Evolutionary conservation across 2,797 vertebrate species (phyloP).

Genomic region (Triplophysa yarkandensis): DNA sequence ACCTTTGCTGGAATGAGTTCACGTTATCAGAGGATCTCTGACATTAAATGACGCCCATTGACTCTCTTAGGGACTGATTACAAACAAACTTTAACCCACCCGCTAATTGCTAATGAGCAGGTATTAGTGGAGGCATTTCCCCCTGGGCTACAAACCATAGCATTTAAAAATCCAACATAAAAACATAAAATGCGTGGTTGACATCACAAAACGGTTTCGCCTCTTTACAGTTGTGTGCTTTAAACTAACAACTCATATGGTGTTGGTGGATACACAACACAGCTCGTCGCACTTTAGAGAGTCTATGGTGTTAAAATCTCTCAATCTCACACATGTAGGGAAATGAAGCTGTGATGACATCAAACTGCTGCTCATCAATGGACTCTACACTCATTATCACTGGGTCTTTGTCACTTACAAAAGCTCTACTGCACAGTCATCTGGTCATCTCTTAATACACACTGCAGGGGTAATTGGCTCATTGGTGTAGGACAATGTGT

Average conservation of each 20-base stretch:
- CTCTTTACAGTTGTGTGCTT: conserved; percentile 2
- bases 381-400: conserved; percentile 55
- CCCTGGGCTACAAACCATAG: conserved; percentile 65
- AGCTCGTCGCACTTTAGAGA: conserved; percentile 6
- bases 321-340: conserved; percentile 44
- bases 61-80: conserved; percentile 75
- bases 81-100: conserved; percentile 76
- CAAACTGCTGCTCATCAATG: conserved; percentile 47
- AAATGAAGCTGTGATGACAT: conserved; percentile 56
- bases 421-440: conserved; percentile 52
- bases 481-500: conserved; percentile 41
- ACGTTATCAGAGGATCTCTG: conserved; percentile 58
- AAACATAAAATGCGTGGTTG: conserved; percentile 4
- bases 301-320: conserved; percentile 24
- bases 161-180: background rate
- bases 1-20: conserved; percentile 58
- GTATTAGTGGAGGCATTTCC: conserved; percentile 65
- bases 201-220: conserved; percentile 6
- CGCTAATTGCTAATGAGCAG: conserved; percentile 77
- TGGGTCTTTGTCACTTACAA: conserved; percentile 54
- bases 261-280: background rate
- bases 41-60: conserved; percentile 73
- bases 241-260: conserved; percentile 34
- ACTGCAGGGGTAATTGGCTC: conserved; percentile 45
- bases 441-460: conserved; percentile 57